Evolutionary conservation across 2,888 invertebrate genomes (phyloP).

Genomic region (Amblyjoppa fuscipennis): DNA sequence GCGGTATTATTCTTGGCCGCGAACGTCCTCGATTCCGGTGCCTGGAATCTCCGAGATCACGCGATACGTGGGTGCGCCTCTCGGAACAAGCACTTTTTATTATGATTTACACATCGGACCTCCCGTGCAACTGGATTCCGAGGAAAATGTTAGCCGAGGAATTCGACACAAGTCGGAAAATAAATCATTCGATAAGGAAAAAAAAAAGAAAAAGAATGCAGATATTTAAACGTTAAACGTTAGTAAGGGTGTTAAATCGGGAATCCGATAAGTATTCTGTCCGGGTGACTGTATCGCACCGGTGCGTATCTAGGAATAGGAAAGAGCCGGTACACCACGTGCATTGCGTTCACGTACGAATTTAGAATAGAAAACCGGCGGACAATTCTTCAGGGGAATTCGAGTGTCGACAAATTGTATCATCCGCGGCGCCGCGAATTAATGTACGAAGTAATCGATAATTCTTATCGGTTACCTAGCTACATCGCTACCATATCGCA

Average conservation of each 20-base stretch:
- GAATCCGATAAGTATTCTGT: slow-evolving; percentile 8
- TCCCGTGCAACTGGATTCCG: not conserved
- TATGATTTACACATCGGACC: slow-evolving; percentile 44
- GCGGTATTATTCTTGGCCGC: slow-evolving; percentile 56
- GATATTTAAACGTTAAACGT: not conserved
- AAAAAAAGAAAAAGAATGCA: not conserved
- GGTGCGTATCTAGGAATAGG: slow-evolving; percentile 53
- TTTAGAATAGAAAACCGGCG: slow-evolving; percentile 47
- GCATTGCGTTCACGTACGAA: slow-evolving; percentile 56
- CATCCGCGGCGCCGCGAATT: not conserved
- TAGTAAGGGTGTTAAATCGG: slow-evolving; percentile 23
- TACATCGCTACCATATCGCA: not conserved
- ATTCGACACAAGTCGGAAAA: not conserved
- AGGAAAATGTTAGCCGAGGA: not conserved
- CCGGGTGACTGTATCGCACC: slow-evolving; percentile 35
- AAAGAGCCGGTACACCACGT: slow-evolving; percentile 52
- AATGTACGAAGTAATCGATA: not conserved
- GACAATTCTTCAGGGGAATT: slow-evolving; percentile 55
- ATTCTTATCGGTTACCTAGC: slow-evolving; percentile 8
- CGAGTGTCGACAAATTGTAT: not conserved
- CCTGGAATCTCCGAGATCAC: slow-evolving; percentile 62
- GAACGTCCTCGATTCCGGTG: slow-evolving; percentile 39
- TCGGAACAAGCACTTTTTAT: slow-evolving; percentile 11
- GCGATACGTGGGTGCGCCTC: slow-evolving; percentile 68
- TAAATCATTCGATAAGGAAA: not conserved